phyloP scores from a whole-genome alignment of 2,113 vertebrate species.

The Phaethon lepturus region DNA sequence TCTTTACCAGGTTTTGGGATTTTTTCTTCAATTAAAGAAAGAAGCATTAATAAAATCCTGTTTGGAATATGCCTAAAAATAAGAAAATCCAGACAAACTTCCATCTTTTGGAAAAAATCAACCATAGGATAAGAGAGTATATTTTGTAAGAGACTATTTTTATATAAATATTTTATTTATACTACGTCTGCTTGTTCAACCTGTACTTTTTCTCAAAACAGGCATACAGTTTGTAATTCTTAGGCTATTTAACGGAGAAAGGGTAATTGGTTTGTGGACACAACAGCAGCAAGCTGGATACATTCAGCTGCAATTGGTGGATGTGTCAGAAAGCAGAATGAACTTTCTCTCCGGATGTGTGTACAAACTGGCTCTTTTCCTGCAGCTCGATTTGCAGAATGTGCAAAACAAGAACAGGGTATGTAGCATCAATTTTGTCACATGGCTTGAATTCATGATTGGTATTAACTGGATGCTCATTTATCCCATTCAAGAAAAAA shows the following conservation, averaged over 20 bases:
- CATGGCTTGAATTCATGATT: slow-evolving; percentile 60
- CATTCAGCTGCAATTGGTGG: slow-evolving; percentile 37
- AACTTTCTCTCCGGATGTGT: slow-evolving; percentile 72
- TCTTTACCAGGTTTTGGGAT: slow-evolving; percentile 58
- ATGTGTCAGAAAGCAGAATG: slow-evolving; percentile 47
- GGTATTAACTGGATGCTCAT: slow-evolving; percentile 65
- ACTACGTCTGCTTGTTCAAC: slow-evolving; percentile 81
- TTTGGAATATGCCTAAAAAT: slow-evolving; percentile 63
- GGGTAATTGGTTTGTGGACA: slow-evolving; percentile 51
- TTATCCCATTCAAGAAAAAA: slow-evolving; percentile 74
- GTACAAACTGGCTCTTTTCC: slow-evolving; percentile 67
- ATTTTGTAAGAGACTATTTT: slow-evolving; percentile 99
- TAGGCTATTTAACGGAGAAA: slow-evolving; percentile 66
- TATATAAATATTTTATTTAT: slow-evolving; percentile 97
- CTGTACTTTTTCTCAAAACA: slow-evolving; percentile 73
- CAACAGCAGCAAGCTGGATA: slow-evolving; percentile 50
- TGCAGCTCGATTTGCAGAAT: slow-evolving; percentile 71
- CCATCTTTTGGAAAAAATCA: slow-evolving; percentile 81
- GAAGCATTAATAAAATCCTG: slow-evolving; percentile 59
- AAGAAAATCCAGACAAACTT: slow-evolving; percentile 81
- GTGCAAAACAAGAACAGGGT: slow-evolving; percentile 77
- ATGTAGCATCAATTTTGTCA: slow-evolving; percentile 69
- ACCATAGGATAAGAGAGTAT: slow-evolving; percentile 89
- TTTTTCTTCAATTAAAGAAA: slow-evolving; percentile 60
- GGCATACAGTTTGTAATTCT: slow-evolving; percentile 68